A percentile compares a stretch with the other conserved stretches of the same genome.
These are phyloP conservation scores for Poecilia wingei DNA, from an alignment of 2,797 vertebrate species.

Conservation along the genomic window DNA sequence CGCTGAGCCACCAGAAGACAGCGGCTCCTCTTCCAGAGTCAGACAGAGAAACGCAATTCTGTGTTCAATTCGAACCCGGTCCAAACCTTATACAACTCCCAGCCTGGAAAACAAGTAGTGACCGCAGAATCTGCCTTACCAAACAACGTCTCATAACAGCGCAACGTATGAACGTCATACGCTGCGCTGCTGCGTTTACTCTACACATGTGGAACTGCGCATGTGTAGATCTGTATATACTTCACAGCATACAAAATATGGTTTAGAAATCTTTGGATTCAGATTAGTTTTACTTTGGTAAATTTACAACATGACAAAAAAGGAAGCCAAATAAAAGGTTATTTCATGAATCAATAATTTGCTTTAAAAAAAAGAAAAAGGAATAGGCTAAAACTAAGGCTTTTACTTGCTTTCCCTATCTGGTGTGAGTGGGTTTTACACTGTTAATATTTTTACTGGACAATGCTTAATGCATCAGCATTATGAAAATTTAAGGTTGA, in stretches of 20 bases:
- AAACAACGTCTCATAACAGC: conserved; percentile 66
- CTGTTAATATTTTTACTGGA: not conserved
- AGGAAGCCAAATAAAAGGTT: no score
- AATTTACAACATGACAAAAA: no score
- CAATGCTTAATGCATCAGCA: not conserved
- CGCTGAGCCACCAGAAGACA: conserved; percentile 16
- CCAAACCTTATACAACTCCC: conserved; percentile 4
- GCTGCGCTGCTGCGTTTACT: conserved; percentile 18
- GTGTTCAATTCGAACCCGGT: not conserved
- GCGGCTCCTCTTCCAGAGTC: not conserved
- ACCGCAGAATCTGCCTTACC: conserved; percentile 9
- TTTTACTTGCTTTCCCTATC: no score
- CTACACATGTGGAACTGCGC: conserved; percentile 15
- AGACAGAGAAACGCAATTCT: not conserved
- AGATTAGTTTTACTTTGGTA: no score
- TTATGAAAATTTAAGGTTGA: not conserved
- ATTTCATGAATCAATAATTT: no score
- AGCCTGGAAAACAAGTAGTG: conserved; percentile 9
- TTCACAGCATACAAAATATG: accelerated
- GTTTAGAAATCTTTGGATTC: not conserved
- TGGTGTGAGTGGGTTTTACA: no score
- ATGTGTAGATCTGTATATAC: not conserved
- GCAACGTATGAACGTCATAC: conserved; percentile 3
- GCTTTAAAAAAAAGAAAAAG: no score
- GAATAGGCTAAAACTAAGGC: no score